Base-by-base conservation (phyloP, 1,140 invertebrate species). In the Zophobas atratus region DNA sequence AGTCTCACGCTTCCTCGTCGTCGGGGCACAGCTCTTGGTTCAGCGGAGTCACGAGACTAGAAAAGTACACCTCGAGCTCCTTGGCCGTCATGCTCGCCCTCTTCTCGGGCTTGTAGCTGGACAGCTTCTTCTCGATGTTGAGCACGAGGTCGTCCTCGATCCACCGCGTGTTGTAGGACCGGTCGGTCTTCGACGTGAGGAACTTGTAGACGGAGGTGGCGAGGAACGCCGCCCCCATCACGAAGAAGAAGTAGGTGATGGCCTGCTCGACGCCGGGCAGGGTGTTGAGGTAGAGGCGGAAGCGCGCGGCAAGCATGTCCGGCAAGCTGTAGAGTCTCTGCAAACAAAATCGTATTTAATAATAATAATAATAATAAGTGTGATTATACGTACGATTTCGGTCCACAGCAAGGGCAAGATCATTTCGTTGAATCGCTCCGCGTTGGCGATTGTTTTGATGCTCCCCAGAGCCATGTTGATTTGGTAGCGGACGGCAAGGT, bases 381-480 rank as follows among this genome's bases (percentile, higher is more conserved):
- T 20, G 20, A 20, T 20, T 20, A 32, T 55, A 51, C 93, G 93
- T 90, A 96, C 94, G 82, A 95, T 94, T 89, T 95, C 94, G 79
- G 94, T 94, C 94, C 94, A 95, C 0, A 96, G 86, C 80, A 96
- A 85, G 0, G 94, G 94, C 0, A 95, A 82, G 0, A 93, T 90
- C 78, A 94, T 86, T 81, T 95, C 86, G 20, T 90, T 88, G 79
- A 95, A 95, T 80, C 84, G 87, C 2, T 89, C 89, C 0, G 90
- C 88, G 71, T 92, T 88, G 0, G 88, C 88, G 76, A 94, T 93
- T 4, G 83, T 82, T 1, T 87, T 88, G 1, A 95, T 87, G 83
- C 94, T 90, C 43, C 90, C 90, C 0, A 95, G 85, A 0, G 92
- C 92, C 92, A 96, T 93, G 83, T 96, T 96, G 81, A 96, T 96